phyloP scores from a whole-genome alignment of 2,113 vertebrate genomes.

The Anas platyrhynchos region DNA sequence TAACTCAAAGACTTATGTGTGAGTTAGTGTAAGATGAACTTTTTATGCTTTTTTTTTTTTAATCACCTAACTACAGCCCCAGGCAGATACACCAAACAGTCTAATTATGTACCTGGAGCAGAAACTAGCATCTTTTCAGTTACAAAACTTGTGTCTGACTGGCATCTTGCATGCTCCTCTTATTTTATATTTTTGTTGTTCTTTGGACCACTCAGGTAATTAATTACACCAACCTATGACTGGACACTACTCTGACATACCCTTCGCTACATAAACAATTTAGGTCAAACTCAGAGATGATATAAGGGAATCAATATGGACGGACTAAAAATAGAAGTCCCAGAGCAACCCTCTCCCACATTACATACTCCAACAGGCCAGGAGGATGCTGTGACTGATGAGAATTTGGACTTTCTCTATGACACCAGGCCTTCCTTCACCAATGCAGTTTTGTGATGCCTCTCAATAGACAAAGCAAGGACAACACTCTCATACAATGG shows the following conservation, averaged over 20 bases:
- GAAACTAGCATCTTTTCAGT: background rate
- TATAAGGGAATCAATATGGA: background rate
- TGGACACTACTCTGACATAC: background rate
- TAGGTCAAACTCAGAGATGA: background rate
- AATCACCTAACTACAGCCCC: background rate
- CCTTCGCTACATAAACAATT: background rate
- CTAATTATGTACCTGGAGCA: background rate
- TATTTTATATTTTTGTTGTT: background rate
- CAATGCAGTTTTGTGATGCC: background rate
- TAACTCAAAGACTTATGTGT: background rate
- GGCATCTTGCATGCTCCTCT: background rate
- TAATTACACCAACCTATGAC: background rate
- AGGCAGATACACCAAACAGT: background rate
- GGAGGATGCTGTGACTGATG: background rate
- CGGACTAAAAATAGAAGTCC: background rate
- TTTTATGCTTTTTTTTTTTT: background rate
- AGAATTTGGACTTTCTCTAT: background rate
- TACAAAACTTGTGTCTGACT: background rate
- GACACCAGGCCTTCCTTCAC: background rate
- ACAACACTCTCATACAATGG: background rate
- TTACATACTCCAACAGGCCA: background rate
- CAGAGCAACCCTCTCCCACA: accelerated
- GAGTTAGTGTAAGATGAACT: background rate
- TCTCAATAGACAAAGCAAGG: background rate
- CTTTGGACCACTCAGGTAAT: background rate